These are phyloP conservation scores for Spodoptera littoralis DNA, from an alignment of 2,888 invertebrate species.

Conservation along the genomic window DNA sequence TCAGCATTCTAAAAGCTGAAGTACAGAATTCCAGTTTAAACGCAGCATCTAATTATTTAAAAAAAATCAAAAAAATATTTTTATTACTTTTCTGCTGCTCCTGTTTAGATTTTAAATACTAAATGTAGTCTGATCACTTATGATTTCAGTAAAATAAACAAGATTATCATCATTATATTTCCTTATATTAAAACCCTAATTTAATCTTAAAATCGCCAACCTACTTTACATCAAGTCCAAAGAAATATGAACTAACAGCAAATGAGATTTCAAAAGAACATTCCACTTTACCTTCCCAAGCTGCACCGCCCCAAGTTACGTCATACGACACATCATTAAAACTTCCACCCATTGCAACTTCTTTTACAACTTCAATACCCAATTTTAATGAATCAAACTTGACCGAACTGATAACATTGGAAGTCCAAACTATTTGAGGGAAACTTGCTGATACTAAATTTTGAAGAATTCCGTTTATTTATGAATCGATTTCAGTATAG, in stretches of 20 bases:
- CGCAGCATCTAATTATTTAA: no score
- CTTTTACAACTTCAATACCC: constrained; percentile 37
- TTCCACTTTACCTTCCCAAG: constrained; percentile 20
- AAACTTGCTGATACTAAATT: constrained; percentile 37
- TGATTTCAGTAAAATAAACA: no score
- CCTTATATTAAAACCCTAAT: no score
- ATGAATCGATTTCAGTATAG: neutral
- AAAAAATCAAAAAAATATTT: no score
- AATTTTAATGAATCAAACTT: constrained; percentile 55
- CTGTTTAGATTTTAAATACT: no score
- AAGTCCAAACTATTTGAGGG: constrained; percentile 33
- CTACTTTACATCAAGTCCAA: neutral
- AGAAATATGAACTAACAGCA: constrained; percentile 13
- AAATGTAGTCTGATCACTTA: no score
- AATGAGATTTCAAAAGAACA: constrained; percentile 24
- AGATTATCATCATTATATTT: no score
- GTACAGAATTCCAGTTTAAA: no score
- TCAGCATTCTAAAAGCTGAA: no score
- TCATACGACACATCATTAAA: constrained; percentile 52
- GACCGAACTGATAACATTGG: constrained; percentile 41
- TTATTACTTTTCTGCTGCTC: no score
- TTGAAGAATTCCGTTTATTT: constrained; percentile 6
- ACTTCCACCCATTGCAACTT: constrained; percentile 41
- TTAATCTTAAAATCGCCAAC: no score
- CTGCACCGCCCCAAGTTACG: constrained; percentile 6